Evolutionary conservation across 2,888 invertebrate species (phyloP), one percentile per base, ranked within the genome.

Genomic region (Trissoscelio sp.): DNA sequence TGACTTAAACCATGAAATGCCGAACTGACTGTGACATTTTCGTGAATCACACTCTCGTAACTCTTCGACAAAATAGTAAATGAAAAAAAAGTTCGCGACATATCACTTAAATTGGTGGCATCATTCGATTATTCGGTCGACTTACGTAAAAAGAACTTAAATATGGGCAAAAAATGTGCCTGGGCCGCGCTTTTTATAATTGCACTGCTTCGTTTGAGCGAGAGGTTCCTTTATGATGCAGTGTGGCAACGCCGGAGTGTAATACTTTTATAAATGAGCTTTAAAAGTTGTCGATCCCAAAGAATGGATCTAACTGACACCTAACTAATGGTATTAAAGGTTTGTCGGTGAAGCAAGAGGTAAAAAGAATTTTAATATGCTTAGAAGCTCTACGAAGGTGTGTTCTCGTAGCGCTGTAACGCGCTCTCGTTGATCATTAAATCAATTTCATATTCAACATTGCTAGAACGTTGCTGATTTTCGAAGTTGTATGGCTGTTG

Each of bases 331-430:
- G 58, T 58, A 58, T 58, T 58, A 62, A 62, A 62, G 46, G 85
- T 86, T 86, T 82, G 82, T 83, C 73, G 64, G 51, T 51, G 81
- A 62, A 70, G 80, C 67, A 57, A 77, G 62, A 53, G 80, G 67
- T 69, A 79, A 64, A 62, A 83, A 85, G 87, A 89, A 88, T 88
- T 87, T 88, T 88, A 87, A 88, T 87, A 87, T 84, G 86, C 87
- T 87, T 85, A 87, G 86, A 88, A 89, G 87, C 87, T 88, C 86
- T 87, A 88, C 20, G 82, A 89, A 87, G 84, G 87, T 88, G 87
- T 83, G 81, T 84, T 83, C 80, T 67, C 18, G 62, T 80, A 83
- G 70, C 57, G 64, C 66, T 62, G 53, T 69, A 58, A 58, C 64
- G 20, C 14, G 18, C 55, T 67, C 74, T 64, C 62, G 14, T 73